Evolutionary conservation across 2,888 invertebrate genomes (phyloP).

Genomic region (Bellardia bayeri): DNA sequence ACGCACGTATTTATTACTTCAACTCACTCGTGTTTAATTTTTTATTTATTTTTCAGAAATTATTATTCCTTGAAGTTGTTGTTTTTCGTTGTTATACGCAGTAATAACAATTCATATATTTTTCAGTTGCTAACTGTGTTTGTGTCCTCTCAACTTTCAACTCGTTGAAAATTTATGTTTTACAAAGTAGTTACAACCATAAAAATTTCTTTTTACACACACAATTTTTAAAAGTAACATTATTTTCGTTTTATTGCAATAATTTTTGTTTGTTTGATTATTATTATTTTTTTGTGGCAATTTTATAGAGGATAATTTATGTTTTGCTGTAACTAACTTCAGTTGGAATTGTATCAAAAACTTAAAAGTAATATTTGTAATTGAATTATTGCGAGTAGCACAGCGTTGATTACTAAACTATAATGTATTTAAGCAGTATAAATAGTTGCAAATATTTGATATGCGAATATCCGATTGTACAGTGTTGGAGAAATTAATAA

Average conservation of each 20-base stretch:
- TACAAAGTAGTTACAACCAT: constrained; percentile 42
- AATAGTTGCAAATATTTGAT: no score
- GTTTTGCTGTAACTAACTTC: constrained; percentile 24
- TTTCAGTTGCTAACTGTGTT: constrained; percentile 17
- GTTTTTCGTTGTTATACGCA: constrained; percentile 10
- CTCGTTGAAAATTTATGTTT: constrained; percentile 45
- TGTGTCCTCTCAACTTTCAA: constrained; percentile 7
- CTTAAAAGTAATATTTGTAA: not conserved
- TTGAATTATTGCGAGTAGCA: not conserved
- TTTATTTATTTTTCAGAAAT: not conserved
- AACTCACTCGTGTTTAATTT: not conserved
- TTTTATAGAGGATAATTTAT: constrained; percentile 6
- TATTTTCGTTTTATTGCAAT: not conserved
- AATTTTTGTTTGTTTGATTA: not conserved
- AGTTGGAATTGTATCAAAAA: constrained; percentile 64
- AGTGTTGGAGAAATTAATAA: no score
- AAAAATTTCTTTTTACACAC: constrained; percentile 13
- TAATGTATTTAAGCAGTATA: not conserved
- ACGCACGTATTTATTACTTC: constrained; percentile 41
- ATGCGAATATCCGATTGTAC: no score
- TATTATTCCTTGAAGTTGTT: not conserved
- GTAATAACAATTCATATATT: constrained; percentile 51
- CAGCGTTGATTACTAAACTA: not conserved
- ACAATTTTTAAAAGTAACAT: constrained; percentile 16
- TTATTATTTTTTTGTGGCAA: not conserved